These are phyloP conservation scores for Platyura marginata DNA, from an alignment of 1,140 invertebrate genomes.

Conservation along the genomic window DNA sequence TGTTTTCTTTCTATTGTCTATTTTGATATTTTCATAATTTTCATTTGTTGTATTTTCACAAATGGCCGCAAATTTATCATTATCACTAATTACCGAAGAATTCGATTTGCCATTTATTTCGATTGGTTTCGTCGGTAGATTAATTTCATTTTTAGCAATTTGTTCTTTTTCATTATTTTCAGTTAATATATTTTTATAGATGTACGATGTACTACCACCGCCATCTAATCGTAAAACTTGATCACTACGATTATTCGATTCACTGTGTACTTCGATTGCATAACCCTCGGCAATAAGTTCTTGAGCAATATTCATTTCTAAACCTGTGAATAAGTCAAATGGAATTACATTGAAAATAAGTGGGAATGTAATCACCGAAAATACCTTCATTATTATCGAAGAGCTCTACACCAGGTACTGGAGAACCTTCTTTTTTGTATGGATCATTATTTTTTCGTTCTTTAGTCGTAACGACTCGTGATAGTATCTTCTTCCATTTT, in stretches of 20 bases:
- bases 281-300: not conserved
- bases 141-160: too few species aligned
- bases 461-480: conserved; percentile 45
- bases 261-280: not conserved
- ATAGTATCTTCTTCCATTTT: conserved; percentile 45
- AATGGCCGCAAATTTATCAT: not conserved
- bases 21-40: not conserved
- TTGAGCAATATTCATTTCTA: not conserved
- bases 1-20: not conserved
- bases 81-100: not conserved
- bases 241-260: not conserved
- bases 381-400: conserved; percentile 27
- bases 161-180: too few species aligned
- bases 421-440: conserved; percentile 34
- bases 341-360: not conserved
- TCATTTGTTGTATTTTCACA: not conserved
- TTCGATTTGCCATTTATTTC: not conserved
- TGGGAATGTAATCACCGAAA: not conserved
- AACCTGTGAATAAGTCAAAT: not conserved
- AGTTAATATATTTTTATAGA: too few species aligned
- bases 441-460: conserved; percentile 25
- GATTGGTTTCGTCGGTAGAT: too few species aligned
- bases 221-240: not conserved
- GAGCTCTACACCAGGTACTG: conserved; percentile 40
- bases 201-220: too few species aligned